These are phyloP conservation scores for Atta cephalotes DNA, from an alignment of 1,140 invertebrate genomes.

Conservation along the genomic window DNA sequence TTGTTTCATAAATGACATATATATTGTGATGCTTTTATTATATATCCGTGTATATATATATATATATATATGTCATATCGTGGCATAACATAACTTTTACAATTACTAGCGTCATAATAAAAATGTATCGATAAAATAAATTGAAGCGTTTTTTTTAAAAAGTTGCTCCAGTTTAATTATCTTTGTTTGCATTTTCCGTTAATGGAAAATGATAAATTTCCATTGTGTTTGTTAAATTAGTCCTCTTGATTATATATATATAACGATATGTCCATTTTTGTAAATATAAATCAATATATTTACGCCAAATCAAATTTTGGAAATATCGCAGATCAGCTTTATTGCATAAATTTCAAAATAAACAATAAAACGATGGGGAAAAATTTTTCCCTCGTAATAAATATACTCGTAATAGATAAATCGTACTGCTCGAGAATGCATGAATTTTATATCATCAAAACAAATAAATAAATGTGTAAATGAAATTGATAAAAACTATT, in stretches of 20 bases:
- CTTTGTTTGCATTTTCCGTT: neutral
- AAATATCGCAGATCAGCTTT: slow-evolving; percentile 11
- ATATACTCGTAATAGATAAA: neutral
- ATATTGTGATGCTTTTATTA: neutral
- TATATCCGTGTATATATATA: neutral
- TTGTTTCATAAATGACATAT: neutral
- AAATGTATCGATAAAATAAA: neutral
- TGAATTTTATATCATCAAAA: neutral
- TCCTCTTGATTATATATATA: neutral
- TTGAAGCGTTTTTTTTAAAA: neutral
- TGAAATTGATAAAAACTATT: neutral
- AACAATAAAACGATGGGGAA: neutral
- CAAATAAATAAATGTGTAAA: neutral
- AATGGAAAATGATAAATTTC: neutral
- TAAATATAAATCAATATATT: neutral
- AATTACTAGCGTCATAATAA: neutral
- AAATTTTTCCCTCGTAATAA: neutral
- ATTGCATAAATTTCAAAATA: slow-evolving; percentile 1
- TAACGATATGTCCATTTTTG: neutral
- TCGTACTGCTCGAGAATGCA: slow-evolving; percentile 66
- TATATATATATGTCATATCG: neutral
- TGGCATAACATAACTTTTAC: neutral
- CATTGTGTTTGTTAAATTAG: neutral
- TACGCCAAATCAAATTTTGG: neutral
- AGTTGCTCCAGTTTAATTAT: neutral